Evolutionary conservation across 2,888 invertebrate species (phyloP), one percentile per base, ranked within the genome.

Genomic region (Xiphydria camelus): DNA sequence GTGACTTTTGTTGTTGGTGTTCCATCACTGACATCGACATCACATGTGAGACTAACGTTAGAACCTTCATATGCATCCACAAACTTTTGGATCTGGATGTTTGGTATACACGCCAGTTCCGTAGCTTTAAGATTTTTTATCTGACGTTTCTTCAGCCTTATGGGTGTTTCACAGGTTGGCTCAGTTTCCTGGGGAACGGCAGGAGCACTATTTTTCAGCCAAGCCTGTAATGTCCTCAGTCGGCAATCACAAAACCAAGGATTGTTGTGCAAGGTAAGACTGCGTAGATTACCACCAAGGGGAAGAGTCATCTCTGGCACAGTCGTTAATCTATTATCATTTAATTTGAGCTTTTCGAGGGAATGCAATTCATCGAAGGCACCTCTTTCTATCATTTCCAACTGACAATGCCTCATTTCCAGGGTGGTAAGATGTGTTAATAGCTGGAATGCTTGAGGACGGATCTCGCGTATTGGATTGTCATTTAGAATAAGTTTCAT

Each of bases 201-300:
- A 68, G 87, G 86, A 0, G 65, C 61, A 0, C 73, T 68, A 68
- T 83, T 84, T 56, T 82, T 80, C 62, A 94, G 80, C 91, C 92
- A 93, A 53, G 81, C 77, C 67, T 89, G 85, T 65, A 93, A 78
- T 62, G 89, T 86, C 58, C 86, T 78, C 65, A 93, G 79, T 59
- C 86, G 83, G 75, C 94, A 94, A 76, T 93, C 91, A 76, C 94
- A 94, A 59, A 85, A 82, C 94, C 93, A 94, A 55, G 88, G 87
- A 80, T 94, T 94, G 71, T 87, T 87, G 72, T 92, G 88, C 57
- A 94, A 78, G 64, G 89, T 86, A 46, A 93, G 83, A 45, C 89
- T 91, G 61, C 89, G 86, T 58, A 93, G 78, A 36, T 85, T 84
- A 50, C 85, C 84, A n/a, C 91, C 89, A 40, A 90, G 80, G 0